Evolutionary conservation across 2,113 vertebrate genomes (phyloP), one percentile per base, ranked within the genome.

Genomic region (Bubo scandiacus): DNA sequence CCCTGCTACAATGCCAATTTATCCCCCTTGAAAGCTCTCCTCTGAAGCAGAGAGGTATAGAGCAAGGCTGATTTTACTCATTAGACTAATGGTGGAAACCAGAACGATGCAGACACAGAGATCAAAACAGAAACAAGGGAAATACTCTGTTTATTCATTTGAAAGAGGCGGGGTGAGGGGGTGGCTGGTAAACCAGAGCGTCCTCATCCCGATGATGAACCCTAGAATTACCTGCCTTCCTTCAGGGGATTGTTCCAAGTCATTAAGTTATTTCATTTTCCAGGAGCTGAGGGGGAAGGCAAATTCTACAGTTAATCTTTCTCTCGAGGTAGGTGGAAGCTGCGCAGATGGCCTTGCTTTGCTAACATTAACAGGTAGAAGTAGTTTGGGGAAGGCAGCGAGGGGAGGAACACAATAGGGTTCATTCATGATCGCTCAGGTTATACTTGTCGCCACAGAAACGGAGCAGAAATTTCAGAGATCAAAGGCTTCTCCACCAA

Each of bases 401-500:
- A 66, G 38, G 72, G 82, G 51, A 63, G 62, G 34, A 67, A 55
- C 81, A 97, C 96, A 97, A 73, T 66, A 43, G 68, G 34, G 42
- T 36, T 91, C 93, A 91, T 98, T 98, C 92, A 97, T 4, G 18
- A 67, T 88, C 61, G 10, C 2, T 0, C 1, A 4, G 77, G 80
- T 55, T 90, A 17, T 45, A 12, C 32, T 16, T 77, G 93, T 97
- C 11, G 0, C 92, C 96, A 71, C 5, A 14, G 96, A 88, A 96
- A 97, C 66, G 2, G 45, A 49, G 84, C 91, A 94, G 93, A 85
- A 90, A 65, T 90, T 84, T 91, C 54, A 66, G 84, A 93, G 85
- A 96, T 97, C 96, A 97, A 97, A 98, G 88, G 29, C 73, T 71
- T 90, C 73, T 67, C 67, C 78, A 40, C 82, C 63, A 29, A 23